Conservation (phyloP, 2,888 invertebrate species). For the Ernsta delagoae region DNA sequence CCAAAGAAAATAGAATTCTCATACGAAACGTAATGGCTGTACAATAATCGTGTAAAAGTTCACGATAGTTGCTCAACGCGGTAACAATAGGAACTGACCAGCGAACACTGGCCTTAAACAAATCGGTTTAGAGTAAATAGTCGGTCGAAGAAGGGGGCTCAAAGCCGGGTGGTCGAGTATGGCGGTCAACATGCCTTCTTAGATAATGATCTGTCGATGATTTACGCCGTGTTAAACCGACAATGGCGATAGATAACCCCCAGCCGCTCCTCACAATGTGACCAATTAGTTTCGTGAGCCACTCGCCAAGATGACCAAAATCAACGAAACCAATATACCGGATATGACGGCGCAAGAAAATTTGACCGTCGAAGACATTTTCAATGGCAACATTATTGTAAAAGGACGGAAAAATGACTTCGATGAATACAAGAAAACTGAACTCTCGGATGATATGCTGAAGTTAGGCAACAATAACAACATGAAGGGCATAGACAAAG, state of each 20-base stretch:
- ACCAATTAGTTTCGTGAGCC: slow-evolving; percentile 68
- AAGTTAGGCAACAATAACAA: slow-evolving; percentile 35
- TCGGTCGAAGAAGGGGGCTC: slow-evolving; percentile 56
- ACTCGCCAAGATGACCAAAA: slow-evolving; percentile 72
- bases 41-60: slow-evolving; percentile 83
- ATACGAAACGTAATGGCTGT: slow-evolving; percentile 77
- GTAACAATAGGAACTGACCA: slow-evolving; percentile 71
- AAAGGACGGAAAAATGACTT: slow-evolving; percentile 62
- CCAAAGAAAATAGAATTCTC: slow-evolving; percentile 83
- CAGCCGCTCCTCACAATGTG: slow-evolving; percentile 67
- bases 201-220: slow-evolving; percentile 83
- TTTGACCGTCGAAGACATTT: slow-evolving; percentile 67
- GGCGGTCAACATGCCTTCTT: slow-evolving; percentile 68
- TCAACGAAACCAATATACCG: slow-evolving; percentile 65
- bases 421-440: slow-evolving; percentile 47
- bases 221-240: slow-evolving; percentile 80
- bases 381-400: slow-evolving; percentile 60
- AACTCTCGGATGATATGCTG: not conserved
- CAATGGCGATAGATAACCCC: slow-evolving; percentile 75
- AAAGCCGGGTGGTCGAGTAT: slow-evolving; percentile 54
- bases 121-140: slow-evolving; percentile 57
- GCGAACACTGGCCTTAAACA: slow-evolving; percentile 53
- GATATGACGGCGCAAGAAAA: slow-evolving; percentile 65
- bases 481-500: slow-evolving; percentile 50
- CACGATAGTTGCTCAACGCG: slow-evolving; percentile 79